Conservation (phyloP, 2,797 vertebrate genomes). For the Sebastes taczanowskii region DNA sequence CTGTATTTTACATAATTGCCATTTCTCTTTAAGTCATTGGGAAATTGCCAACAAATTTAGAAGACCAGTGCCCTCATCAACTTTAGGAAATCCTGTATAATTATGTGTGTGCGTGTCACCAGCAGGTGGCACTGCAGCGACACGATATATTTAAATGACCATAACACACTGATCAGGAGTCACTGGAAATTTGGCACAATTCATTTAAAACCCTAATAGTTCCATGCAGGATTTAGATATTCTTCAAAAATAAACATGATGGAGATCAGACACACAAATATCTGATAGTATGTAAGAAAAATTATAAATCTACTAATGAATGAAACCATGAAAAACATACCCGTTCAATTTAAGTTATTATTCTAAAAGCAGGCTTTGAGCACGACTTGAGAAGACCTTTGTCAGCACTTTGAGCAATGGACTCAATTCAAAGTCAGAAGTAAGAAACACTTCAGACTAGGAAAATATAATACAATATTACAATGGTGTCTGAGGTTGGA, state of each 20-base stretch:
- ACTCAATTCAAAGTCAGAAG: background rate
- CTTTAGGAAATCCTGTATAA: background rate
- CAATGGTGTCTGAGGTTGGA: background rate
- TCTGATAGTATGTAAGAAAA: background rate
- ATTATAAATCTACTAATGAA: background rate
- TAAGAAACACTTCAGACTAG: background rate
- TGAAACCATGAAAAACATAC: background rate
- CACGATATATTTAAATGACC: background rate
- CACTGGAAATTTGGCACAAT: background rate
- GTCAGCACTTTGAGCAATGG: background rate
- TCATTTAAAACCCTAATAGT: background rate
- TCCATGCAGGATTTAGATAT: background rate
- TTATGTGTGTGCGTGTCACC: background rate
- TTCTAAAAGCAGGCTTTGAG: background rate
- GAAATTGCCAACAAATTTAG: too few species aligned
- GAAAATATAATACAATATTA: background rate
- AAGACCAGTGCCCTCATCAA: background rate
- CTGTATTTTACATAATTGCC: too few species aligned
- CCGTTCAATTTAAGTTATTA: background rate
- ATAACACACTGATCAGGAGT: background rate
- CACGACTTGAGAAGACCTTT: background rate
- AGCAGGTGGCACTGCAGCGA: constrained; percentile 20
- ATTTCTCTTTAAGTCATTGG: too few species aligned
- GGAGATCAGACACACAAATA: background rate
- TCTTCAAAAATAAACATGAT: background rate